Evolutionary conservation across 2,888 invertebrate species (phyloP).

Genomic region (Drosophila borborema): DNA sequence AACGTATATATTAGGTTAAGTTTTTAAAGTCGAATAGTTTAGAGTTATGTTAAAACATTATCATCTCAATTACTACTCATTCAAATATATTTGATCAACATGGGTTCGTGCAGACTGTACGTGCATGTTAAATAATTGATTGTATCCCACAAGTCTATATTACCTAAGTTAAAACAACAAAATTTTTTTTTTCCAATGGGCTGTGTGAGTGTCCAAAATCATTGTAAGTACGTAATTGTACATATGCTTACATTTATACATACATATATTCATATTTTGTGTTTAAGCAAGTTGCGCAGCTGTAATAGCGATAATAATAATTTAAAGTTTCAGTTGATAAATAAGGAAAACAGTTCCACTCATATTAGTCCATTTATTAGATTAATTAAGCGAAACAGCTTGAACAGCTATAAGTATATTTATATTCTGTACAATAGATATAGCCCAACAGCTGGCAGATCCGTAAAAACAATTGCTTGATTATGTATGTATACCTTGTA

Average conservation of each 20-base stretch:
- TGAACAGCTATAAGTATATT: conserved; percentile 9
- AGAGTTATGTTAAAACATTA: conserved; percentile 24
- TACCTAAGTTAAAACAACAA: conserved; percentile 18
- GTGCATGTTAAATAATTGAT: conserved; percentile 21
- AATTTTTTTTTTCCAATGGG: conserved; percentile 57
- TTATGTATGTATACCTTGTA: conserved; percentile 29
- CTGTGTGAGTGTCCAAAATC: conserved; percentile 72
- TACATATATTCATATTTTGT: conserved; percentile 21
- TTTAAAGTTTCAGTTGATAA: conserved; percentile 6
- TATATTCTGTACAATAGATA: conserved; percentile 10
- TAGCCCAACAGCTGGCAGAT: conserved; percentile 8
- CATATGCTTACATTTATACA: conserved; percentile 26
- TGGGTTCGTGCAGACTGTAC: conserved; percentile 5
- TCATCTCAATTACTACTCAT: conserved; percentile 16
- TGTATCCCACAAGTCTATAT: conserved; percentile 13
- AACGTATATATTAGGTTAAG: conserved; percentile 21
- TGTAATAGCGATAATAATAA: background rate
- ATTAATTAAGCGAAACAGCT: conserved; percentile 14
- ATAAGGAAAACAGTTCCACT: conserved; percentile 10
- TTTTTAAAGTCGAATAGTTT: conserved; percentile 42
- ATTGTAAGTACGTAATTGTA: conserved; percentile 42
- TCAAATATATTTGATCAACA: conserved; percentile 1
- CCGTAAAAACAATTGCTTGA: conserved; percentile 12
- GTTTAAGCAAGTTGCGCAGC: conserved; percentile 14
- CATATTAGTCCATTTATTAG: conserved; percentile 18